Evolutionary conservation across 30 jellyfish, hydroid and myxozoan genomes (phyloP), one percentile per base, ranked within the genome.

Genomic region (Rhopilema esculentum): DNA sequence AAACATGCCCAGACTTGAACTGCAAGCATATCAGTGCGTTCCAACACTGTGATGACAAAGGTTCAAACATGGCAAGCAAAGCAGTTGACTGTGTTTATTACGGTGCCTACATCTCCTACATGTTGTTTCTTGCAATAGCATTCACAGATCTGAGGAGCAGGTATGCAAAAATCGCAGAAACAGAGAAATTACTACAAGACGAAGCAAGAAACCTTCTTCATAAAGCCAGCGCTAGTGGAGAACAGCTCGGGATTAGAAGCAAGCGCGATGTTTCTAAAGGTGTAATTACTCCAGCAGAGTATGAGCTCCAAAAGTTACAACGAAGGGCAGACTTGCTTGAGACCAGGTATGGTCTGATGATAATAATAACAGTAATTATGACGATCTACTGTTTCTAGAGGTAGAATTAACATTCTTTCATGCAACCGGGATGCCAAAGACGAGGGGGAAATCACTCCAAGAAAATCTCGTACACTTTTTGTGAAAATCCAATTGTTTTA

Each of bases 131-230:
- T 7, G 63, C 52, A 7, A 4, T 71, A 4, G 82, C 82, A 12
- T 71, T 71, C 27, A 71, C 62, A 71, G 82, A 71, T 4, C 29
- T 71, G 22, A 25, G 28, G 26, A 63, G 32, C 27, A 71, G 82
- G 26, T 71, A 71, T 28, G 63, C 32, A 71, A 26, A 26, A 19
- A 33, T 71, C 23, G 82, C 29, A 0, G 82, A 71, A 19, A 31
- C 64, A 12, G 29, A 71, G 21, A 49, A 71, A 63, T 29, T 25
- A 63, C 24, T 71, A 63, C n/a, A 28, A 49, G 64, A 71, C 9
- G 67, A 71, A 33, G 63, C 19, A 23, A 9, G 62, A 21, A 26
- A 26, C 19, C 16, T 71, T n/a, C n/a, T n/a, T n/a, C n/a, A n/a
- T n/a, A n/a, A n/a, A 4, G 64, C 26, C 24, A 52, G 16, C 8